These are phyloP conservation scores for Pseudomugil gertrudae DNA, from an alignment of 2,797 vertebrate species.

Conservation along the genomic window DNA sequence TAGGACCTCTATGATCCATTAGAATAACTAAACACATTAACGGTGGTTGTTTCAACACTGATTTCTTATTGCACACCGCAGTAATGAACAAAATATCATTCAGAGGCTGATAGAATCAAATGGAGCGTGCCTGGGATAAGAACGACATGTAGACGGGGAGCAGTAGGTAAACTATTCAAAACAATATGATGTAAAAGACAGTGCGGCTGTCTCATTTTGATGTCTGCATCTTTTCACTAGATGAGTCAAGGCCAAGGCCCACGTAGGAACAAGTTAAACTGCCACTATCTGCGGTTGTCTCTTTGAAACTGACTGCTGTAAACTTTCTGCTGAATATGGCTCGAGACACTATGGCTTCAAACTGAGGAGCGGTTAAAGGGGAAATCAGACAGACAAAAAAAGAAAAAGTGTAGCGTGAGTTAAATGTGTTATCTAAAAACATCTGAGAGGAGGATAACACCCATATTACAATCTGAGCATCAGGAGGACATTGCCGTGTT, in stretches of 20 bases:
- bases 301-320: constrained; percentile 29
- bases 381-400: constrained; percentile 13
- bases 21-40: constrained; percentile 82
- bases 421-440: constrained; percentile 62
- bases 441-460: constrained; percentile 57
- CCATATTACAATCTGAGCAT: constrained; percentile 25
- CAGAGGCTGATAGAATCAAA: constrained; percentile 75
- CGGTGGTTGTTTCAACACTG: constrained; percentile 77
- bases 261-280: constrained; percentile 66
- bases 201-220: constrained; percentile 33
- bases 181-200: constrained; percentile 44
- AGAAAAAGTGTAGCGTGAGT: constrained; percentile 40
- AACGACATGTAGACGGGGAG: constrained; percentile 25
- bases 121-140: constrained; percentile 61
- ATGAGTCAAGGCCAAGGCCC: constrained; percentile 66
- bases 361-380: constrained; percentile 24
- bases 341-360: constrained; percentile 7
- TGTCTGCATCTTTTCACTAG: constrained; percentile 55
- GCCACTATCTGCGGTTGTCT: constrained; percentile 68
- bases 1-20: constrained; percentile 79
- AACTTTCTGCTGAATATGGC: constrained; percentile 10
- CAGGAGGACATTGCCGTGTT: constrained; percentile 22
- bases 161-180: constrained; percentile 41
- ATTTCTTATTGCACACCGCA: constrained; percentile 65
- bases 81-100: constrained; percentile 80